Base-by-base conservation (phyloP, 1,140 invertebrate genomes). In the Amphibalanus amphitrite region DNA sequence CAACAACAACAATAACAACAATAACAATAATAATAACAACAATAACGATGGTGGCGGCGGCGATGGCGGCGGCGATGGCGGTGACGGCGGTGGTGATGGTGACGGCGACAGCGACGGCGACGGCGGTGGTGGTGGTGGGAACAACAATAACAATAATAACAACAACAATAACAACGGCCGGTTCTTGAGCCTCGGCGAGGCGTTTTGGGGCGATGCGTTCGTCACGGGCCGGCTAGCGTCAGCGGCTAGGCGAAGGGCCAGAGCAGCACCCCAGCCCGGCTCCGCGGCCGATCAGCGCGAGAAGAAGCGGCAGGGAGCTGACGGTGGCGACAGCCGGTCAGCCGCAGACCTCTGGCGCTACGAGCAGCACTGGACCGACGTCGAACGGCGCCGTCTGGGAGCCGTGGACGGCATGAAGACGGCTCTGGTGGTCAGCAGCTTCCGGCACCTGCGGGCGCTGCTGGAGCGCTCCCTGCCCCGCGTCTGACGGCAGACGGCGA, bases 1-100 rank as follows among this genome's bases (percentile, higher is more conserved):
- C 26, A 72, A 72, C 26, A 64, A 64, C 29, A 69, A 70, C 3
- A 30, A 30, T 4, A 47, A 23, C 29, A 65, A 59, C 47, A 59
- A 59, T 59, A 59, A 59, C 23, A 59, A 59, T 20, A 59, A 59
- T 23, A 59, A 59, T 59, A 38, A 38, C 15, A 38, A 38, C 15
- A 38, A 38, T 38, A 38, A 38, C 33, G 15, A 38, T 38, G 33
- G 33, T 38, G 33, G 15, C 33, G 33, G 15, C 15, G 33, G 33
- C 15, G 33, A 38, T 15, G 33, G 33, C 15, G 33, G 33, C 4
- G 33, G 33, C 15, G 33, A 38, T 38, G 33, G 33, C 4, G 33
- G 33, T 38, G 33, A 38, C 15, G 33, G 33, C 4, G 33, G 33
- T 38, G 4, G 4, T 4, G 33, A 38, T 38, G 33, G 33, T 38